Evolutionary conservation across 2,797 vertebrate genomes (phyloP).

Genomic region (Novumbra hubbsi): DNA sequence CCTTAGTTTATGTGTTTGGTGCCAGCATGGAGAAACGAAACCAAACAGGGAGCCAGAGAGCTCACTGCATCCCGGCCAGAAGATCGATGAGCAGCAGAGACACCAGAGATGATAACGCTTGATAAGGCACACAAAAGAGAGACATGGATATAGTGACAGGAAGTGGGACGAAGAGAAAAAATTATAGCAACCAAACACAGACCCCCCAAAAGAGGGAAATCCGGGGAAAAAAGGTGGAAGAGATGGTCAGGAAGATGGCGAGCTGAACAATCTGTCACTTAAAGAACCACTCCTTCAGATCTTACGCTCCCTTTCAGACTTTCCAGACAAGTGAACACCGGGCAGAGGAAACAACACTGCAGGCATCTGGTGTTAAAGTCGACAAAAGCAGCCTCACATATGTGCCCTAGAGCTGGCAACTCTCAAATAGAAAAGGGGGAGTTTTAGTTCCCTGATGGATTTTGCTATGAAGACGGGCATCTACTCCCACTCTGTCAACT

Average conservation of each 20-base stretch:
- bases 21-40: not conserved
- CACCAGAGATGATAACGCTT: not conserved
- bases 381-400: constrained; percentile 21
- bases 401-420: constrained; percentile 14
- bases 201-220: not conserved
- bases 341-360: constrained; percentile 32
- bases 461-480: not conserved
- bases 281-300: constrained; percentile 32
- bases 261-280: constrained; percentile 31
- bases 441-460: not conserved
- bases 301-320: constrained; percentile 34
- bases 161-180: not conserved
- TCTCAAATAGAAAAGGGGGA: constrained; percentile 1
- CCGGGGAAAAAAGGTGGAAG: not conserved
- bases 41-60: constrained; percentile 7
- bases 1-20: constrained; percentile 42
- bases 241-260: constrained; percentile 17
- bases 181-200: not conserved
- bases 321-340: constrained; percentile 26
- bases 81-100: constrained; percentile 38
- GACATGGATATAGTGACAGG: not conserved
- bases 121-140: not conserved
- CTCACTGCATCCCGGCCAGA: constrained; percentile 22
- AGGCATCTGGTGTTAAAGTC: constrained; percentile 7
- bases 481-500: not conserved